phyloP scores from a whole-genome alignment of 2,888 invertebrate species.

The Autographa gamma region DNA sequence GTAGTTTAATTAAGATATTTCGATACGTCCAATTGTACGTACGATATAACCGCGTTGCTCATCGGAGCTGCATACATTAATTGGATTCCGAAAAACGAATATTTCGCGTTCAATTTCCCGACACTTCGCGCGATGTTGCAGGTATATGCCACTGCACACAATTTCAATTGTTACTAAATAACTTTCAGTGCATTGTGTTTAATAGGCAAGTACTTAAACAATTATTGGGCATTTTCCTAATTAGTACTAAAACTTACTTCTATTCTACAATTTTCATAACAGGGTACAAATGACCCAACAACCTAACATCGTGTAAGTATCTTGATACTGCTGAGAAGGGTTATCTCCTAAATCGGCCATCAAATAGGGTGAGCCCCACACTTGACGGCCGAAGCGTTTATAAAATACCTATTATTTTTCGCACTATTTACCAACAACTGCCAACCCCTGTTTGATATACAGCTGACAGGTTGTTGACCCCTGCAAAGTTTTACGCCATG shows the following conservation, averaged over 20 bases:
- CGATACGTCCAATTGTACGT: constrained; percentile 33
- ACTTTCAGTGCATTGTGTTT: background rate
- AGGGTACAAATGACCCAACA: constrained; percentile 16
- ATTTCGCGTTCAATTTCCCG: constrained; percentile 46
- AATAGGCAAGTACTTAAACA: background rate
- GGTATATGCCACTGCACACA: constrained; percentile 6
- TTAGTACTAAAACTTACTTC: background rate
- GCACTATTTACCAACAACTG: constrained; percentile 56
- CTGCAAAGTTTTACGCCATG: constrained; percentile 23
- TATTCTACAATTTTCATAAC: constrained; percentile 13
- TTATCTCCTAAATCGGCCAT: constrained; percentile 45
- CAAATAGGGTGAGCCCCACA: constrained; percentile 30
- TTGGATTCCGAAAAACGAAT: constrained; percentile 64
- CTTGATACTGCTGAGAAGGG: constrained; percentile 27
- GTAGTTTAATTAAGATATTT: constrained; percentile 54
- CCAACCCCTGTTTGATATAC: constrained; percentile 40
- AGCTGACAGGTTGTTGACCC: constrained; percentile 52
- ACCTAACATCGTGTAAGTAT: constrained; percentile 23
- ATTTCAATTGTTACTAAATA: background rate
- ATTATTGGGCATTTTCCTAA: background rate
- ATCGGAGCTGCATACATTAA: constrained; percentile 62
- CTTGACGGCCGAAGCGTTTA: constrained; percentile 46
- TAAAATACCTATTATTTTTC: constrained; percentile 56
- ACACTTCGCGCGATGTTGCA: constrained; percentile 45
- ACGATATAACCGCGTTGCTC: constrained; percentile 46